These are phyloP conservation scores for Dicycla oo DNA, from an alignment of 2,888 invertebrate genomes.

Conservation along the genomic window DNA sequence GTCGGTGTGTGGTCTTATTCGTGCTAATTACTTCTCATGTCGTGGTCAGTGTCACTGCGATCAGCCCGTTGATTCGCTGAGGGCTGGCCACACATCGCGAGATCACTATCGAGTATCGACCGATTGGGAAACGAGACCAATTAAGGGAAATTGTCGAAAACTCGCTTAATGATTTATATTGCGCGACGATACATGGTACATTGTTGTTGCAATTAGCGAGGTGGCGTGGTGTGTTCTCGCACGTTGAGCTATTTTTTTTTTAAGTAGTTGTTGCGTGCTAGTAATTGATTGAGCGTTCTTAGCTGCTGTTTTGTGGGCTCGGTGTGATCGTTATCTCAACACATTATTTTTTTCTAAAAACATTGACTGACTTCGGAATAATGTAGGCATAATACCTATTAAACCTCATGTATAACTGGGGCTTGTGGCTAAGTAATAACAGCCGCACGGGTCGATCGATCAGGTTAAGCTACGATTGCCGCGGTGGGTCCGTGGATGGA, in stretches of 20 bases:
- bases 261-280: constrained; percentile 49
- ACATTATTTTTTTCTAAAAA: constrained; percentile 3
- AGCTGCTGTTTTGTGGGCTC: constrained; percentile 21
- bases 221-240: constrained; percentile 59
- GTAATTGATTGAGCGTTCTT: constrained; percentile 36
- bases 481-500: too few species aligned
- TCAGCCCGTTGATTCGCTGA: constrained; percentile 79
- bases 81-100: constrained; percentile 73
- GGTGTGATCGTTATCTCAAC: constrained; percentile 33
- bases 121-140: constrained; percentile 82
- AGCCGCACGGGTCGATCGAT: too few species aligned
- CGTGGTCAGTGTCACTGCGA: constrained; percentile 79
- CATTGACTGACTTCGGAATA: background rate
- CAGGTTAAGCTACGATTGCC: too few species aligned
- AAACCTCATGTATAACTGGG: background rate
- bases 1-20: constrained; percentile 80
- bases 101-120: constrained; percentile 79
- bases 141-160: constrained; percentile 85
- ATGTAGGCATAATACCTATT: background rate
- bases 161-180: constrained; percentile 79
- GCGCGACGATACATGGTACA: constrained; percentile 68
- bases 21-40: constrained; percentile 77
- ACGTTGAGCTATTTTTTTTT: constrained; percentile 56
- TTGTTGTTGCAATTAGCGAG: constrained; percentile 78
- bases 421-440: too few species aligned